Evolutionary conservation across 2,113 vertebrate genomes (phyloP), one percentile per base, ranked within the genome.

Genomic region (Aplodontia rufa): DNA sequence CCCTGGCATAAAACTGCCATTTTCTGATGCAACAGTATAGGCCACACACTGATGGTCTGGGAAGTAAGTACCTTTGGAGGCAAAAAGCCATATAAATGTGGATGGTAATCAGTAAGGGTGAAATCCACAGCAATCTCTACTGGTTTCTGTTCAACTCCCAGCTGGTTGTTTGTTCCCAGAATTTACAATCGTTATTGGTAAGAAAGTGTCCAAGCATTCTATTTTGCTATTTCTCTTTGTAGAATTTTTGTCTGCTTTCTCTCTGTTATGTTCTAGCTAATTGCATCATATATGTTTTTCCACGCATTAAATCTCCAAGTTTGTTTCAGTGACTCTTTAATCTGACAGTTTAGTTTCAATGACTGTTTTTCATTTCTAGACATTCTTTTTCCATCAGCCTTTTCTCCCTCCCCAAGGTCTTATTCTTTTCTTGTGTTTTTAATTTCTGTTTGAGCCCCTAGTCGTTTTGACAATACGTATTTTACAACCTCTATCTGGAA

Each of bases 241-340:
- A 1, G 62, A 89, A 45, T 79, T 74, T 58, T 83, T 51, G 64
- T 87, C 69, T 95, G 60, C 82, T 74, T 80, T 86, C 35, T 35
- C 40, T 95, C 22, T 84, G 28, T 84, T 93, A 75, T 80, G 20
- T 72, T 91, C 42, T 93, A 42, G 37, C 37, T 91, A 84, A 90
- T 93, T 93, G 75, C 45, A 91, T 88, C 58, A 74, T 22, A 49
- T 71, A 24, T 95, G 32, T 83, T 30, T 94, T 92, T 87, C 64
- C 37, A 49, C 62, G 64, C 17, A 62, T 58, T 76, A 66, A 87
- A 69, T 86, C 69, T 93, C 45, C 69, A 85, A 82, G 71, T 81
- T 96, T 95, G 28, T 90, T 93, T 91, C 72, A 66, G 68, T 84
- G 83, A 55, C 80, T 89, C 45, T 79, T 96, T 90, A 87, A 94